phyloP scores from a whole-genome alignment of 2,797 vertebrate genomes.

The Rhinogobio ventralis region DNA sequence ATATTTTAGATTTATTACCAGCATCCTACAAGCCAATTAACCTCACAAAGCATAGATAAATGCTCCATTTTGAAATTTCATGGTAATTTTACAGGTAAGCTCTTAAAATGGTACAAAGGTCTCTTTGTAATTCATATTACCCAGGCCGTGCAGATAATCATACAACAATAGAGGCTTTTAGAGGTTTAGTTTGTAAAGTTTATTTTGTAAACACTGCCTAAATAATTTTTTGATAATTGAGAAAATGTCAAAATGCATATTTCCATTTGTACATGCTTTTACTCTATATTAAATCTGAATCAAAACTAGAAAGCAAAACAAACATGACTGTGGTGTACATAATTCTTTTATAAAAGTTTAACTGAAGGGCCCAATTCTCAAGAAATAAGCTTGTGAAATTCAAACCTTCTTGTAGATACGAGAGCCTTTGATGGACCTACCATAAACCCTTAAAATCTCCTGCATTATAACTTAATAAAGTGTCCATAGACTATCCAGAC shows the following conservation, averaged over 20 bases:
- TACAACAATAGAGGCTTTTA: neutral
- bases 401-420: neutral
- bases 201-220: neutral
- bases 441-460: neutral
- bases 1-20: slow-evolving; percentile 38
- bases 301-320: neutral
- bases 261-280: neutral
- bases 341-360: neutral
- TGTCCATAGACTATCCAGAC: neutral
- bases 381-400: neutral
- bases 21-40: slow-evolving; percentile 23
- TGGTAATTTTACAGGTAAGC: slow-evolving; percentile 2
- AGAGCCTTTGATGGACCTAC: neutral
- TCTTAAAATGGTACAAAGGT: slow-evolving; percentile 17
- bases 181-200: neutral
- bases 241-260: neutral
- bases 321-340: neutral
- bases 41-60: slow-evolving; percentile 23
- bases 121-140: slow-evolving; percentile 24
- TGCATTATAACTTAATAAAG: neutral
- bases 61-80: slow-evolving; percentile 2
- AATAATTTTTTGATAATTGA: neutral
- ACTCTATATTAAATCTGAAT: neutral
- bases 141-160: neutral
- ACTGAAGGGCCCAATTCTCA: neutral